Percentiles rank a stretch among this genome's conserved stretches.
phyloP scores from a whole-genome alignment of 2,888 invertebrate genomes.

The Amphiduros pacificus region DNA sequence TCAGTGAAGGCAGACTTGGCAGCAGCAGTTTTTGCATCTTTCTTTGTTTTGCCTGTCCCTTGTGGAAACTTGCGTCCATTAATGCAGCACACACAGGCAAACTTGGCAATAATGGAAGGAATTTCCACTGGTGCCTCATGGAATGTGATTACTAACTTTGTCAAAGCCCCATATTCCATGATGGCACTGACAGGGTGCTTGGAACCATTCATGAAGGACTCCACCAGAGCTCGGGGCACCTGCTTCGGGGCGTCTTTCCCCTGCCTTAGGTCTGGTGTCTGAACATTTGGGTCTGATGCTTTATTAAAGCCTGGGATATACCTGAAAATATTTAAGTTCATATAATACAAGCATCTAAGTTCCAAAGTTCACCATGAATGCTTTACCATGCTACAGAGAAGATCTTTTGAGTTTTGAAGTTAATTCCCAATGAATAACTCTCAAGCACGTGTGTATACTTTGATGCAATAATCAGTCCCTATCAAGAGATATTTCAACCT shows the following conservation, averaged over 20 bases:
- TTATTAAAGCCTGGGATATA: no score
- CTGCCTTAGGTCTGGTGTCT: neutral
- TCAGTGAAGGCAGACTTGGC: constrained; percentile 46
- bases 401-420: no score
- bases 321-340: no score
- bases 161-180: constrained; percentile 43
- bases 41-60: constrained; percentile 50
- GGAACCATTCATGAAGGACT: constrained; percentile 37
- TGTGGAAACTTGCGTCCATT: constrained; percentile 34
- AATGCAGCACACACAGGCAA: constrained; percentile 43
- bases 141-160: constrained; percentile 31
- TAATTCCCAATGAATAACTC: no score
- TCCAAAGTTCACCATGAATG: no score
- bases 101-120: constrained; percentile 34
- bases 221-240: constrained; percentile 39
- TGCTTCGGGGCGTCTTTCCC: neutral
- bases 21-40: constrained; percentile 52
- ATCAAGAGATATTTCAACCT: no score
- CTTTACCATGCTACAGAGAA: no score
- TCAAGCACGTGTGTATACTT: no score
- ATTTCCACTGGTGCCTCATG: constrained; percentile 38
- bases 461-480: no score
- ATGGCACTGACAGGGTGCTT: constrained; percentile 49
- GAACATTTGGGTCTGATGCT: neutral
- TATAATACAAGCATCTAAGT: no score